Conservation (phyloP, 2,113 vertebrate species). For the Panurus biarmicus region DNA sequence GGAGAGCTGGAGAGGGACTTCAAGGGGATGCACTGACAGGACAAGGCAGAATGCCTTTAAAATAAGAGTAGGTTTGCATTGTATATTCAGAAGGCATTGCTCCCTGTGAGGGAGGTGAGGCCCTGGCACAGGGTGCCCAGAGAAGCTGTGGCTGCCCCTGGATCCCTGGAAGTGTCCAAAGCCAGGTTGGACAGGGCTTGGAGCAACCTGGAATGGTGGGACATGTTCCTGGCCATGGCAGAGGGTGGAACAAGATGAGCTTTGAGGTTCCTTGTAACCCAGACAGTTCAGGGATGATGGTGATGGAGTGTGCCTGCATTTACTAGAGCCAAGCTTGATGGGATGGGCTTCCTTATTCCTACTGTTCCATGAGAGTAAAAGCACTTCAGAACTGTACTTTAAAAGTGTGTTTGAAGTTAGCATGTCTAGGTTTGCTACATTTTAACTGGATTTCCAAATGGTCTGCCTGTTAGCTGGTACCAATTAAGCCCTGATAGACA, state of each 20-base stretch:
- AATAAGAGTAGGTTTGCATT: not conserved
- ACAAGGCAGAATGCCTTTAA: not conserved
- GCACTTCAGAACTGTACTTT: not conserved
- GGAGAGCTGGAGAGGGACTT: not conserved
- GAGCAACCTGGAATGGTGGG: fast-evolving
- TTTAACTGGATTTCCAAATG: not conserved
- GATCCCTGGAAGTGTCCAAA: not conserved
- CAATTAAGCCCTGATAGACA: not conserved
- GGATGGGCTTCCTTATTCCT: not conserved
- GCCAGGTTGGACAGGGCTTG: fast-evolving
- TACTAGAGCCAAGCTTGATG: not conserved
- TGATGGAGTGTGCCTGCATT: not conserved
- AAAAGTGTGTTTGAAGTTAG: not conserved
- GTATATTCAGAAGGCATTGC: not conserved
- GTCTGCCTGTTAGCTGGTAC: not conserved
- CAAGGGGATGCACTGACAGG: not conserved
- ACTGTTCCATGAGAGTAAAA: not conserved
- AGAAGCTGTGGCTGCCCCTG: not conserved
- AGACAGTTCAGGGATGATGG: not conserved
- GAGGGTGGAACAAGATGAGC: fast-evolving
- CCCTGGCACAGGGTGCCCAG: not conserved
- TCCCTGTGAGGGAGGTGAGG: fast-evolving
- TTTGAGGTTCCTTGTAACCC: not conserved
- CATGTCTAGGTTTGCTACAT: not conserved
- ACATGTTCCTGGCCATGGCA: not conserved